Evolutionary conservation across 2,797 vertebrate genomes (phyloP), one percentile per base, ranked within the genome.

Genomic region (Silurus aristotelis): DNA sequence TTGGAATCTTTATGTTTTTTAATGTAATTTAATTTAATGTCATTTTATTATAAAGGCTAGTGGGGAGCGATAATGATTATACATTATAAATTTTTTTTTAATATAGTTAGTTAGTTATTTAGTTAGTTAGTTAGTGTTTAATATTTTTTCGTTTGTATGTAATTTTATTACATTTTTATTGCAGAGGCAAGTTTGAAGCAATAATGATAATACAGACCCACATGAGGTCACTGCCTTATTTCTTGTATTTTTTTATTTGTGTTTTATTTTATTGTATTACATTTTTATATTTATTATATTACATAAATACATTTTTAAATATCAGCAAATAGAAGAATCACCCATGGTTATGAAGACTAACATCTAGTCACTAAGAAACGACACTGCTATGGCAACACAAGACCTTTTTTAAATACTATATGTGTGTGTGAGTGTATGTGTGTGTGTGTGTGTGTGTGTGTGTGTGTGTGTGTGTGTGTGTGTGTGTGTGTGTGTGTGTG

Each of bases 401-500:
- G 60, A 48, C 22, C 60, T 80, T 64, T 71, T 68, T 31, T 68
- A 67, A 55, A 82, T 68, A 78, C 63, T 52, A 19, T 48, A 2
- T 4, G 38, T 79, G 9, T 46, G 58, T 70, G 85, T 84, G 60
- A 58, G 85, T 64, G 31, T 83, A 72, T 52, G 48, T 1, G 1
- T 52, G 48, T 52, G 48, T 72, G 77, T 86, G 38, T 89, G n/a
- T 56, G 76, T 78, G 72, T 70, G 67, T 70, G 85, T 84, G 60
- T 71, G 85, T 64, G 38, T 52, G 48, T 4, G 38, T 79, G 9
- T 46, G 58, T 70, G 85, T 84, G 60, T 71, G 85, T 64, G 38
- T 52, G 48, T 1, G 1, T 52, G 48, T 52, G 48, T 78, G 82
- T 86, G 81, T 82, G 75, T 72, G 76, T 85, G 68, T 73, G 86